Evolutionary conservation across 2,888 invertebrate species (phyloP).

Genomic region (Oeneis ivallda): DNA sequence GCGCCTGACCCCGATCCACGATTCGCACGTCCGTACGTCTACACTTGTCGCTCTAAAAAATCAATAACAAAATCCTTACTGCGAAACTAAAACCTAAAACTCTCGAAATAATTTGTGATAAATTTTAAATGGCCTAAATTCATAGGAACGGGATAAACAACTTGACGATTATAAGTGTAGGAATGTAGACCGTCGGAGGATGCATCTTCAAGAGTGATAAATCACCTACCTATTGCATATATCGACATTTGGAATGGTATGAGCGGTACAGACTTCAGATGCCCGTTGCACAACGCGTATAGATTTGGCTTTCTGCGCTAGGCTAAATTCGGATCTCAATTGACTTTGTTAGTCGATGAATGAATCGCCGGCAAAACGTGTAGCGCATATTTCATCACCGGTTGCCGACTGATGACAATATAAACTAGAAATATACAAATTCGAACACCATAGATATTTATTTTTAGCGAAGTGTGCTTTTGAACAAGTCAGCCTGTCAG

Average conservation of each 20-base stretch:
- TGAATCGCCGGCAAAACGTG: conserved; percentile 56
- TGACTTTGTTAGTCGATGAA: conserved; percentile 70
- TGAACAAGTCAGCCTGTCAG: neutral
- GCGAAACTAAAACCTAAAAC: conserved; percentile 21
- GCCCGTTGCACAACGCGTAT: conserved; percentile 44
- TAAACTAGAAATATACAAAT: conserved; percentile 4
- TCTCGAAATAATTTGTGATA: conserved; percentile 30
- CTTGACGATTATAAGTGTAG: conserved; percentile 23
- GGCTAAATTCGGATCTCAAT: conserved; percentile 71
- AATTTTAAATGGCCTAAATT: conserved; percentile 29
- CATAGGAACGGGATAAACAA: conserved; percentile 12
- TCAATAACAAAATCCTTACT: conserved; percentile 36
- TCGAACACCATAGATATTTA: neutral
- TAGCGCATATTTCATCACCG: conserved; percentile 49
- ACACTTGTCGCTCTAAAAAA: conserved; percentile 42
- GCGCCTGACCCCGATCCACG: conserved; percentile 65
- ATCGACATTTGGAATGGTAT: conserved; percentile 40
- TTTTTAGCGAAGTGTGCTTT: neutral
- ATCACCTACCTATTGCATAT: conserved; percentile 43
- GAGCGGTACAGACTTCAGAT: conserved; percentile 31
- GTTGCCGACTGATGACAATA: conserved; percentile 47
- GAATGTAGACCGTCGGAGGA: conserved; percentile 27
- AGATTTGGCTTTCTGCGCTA: conserved; percentile 60
- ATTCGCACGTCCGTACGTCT: conserved; percentile 33
- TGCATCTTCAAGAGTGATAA: conserved; percentile 41